Evolutionary conservation across 2,797 vertebrate species (phyloP).

Genomic region (Hyperoplus lanceolatus): DNA sequence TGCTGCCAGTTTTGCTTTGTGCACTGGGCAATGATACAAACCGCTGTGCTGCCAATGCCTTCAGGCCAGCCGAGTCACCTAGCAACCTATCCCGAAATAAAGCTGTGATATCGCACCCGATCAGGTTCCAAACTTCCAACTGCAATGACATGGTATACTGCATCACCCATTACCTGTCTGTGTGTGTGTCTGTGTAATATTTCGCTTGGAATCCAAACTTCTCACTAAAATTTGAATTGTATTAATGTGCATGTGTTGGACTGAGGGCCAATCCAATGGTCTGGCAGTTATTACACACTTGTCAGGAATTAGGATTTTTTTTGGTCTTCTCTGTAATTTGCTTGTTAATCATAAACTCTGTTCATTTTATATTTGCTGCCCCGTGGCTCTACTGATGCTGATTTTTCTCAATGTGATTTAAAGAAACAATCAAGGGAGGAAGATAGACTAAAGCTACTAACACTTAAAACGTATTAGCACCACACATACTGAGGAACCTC

Average conservation of each 20-base stretch:
- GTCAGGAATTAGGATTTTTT: not conserved
- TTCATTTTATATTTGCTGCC: constrained; percentile 3
- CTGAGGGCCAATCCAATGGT: not conserved
- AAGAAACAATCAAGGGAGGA: constrained; percentile 24
- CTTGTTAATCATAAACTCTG: not conserved
- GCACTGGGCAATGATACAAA: constrained; percentile 45
- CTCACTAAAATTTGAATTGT: constrained; percentile 7
- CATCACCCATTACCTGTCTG: not conserved
- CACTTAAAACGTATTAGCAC: not conserved
- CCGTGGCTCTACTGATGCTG: constrained; percentile 32
- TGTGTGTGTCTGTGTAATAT: not conserved
- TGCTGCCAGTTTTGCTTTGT: constrained; percentile 25
- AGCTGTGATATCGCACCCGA: constrained; percentile 20
- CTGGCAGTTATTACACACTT: not conserved
- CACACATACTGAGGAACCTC: not conserved
- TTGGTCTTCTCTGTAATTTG: not conserved
- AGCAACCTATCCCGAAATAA: constrained; percentile 27
- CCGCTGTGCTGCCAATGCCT: constrained; percentile 32
- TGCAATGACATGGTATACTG: constrained; percentile 4
- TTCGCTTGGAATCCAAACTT: constrained; percentile 3
- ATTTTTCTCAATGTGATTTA: constrained; percentile 45
- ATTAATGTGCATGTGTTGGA: constrained; percentile 2
- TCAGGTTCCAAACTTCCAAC: not conserved
- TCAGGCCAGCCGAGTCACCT: constrained; percentile 41
- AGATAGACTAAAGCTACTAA: not conserved